Base-by-base conservation (phyloP, 2,888 invertebrate species). In the Myathropa florea region DNA sequence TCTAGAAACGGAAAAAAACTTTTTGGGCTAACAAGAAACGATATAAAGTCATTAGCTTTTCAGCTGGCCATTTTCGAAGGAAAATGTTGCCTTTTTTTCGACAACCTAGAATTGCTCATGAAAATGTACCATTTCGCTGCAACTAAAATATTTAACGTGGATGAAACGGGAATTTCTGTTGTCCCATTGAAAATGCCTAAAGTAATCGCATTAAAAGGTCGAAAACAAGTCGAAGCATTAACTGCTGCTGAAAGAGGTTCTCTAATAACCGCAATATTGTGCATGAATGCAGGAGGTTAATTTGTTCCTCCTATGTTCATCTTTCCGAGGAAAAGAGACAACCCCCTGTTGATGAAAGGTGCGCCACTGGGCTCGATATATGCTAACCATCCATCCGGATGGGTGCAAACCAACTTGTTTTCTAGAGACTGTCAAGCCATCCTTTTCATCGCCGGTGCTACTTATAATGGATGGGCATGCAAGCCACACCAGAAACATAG, bases 61-160 rank as follows among this genome's bases (percentile, higher is more conserved):
- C 26, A 36, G 39, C 39, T 18, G 14, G 46, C 4, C 23, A n/a
- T n/a, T n/a, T n/a, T n/a, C n/a, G n/a, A n/a, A n/a, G n/a, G n/a
- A n/a, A 80, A 72, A 23, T 12, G 70, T 72, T 14, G 39, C 70
- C 21, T 63, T 63, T 70, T 83, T 18, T 72, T 73, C 53, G 57
- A 60, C 63, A n/a, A 10, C 14, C 30, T 77, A 33, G 30, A 67
- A 72, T 21, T 26, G 10, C 24, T 65, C 18, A 73, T 72, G n/a
- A 60, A 53, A 73, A 23, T n/a, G 36, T 78, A 68, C 33, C 53
- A 73, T 18, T 77, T 65, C 23, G 1, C 57, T 75, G 59, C 73
- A 67, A 77, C 70, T 12, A 83, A 80, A 26, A 73, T 77, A 55
- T 79, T 68, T 55, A 82, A 88, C 28, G 55, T 84, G 7, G 75